Conservation (phyloP, 2,113 vertebrate species). For the Pelecanus crispus region DNA sequence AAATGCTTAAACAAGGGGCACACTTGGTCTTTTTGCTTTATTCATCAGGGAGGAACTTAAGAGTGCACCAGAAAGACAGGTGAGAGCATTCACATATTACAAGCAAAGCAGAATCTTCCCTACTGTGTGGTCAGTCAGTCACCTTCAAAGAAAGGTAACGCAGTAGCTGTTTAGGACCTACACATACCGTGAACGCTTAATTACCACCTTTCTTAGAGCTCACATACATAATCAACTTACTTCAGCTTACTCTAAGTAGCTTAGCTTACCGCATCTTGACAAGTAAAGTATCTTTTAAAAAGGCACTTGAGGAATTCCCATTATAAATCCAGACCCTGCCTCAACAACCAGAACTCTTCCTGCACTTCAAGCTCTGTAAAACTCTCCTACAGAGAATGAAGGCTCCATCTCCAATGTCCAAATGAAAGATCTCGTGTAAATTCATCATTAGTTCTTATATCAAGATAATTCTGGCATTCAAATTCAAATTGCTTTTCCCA, state of each 20-base stretch:
- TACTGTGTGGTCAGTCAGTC: not conserved
- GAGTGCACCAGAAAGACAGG: not conserved
- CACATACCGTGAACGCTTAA: not conserved
- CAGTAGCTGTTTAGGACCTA: not conserved
- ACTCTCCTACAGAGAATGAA: not conserved
- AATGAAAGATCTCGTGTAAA: not conserved
- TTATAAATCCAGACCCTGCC: not conserved
- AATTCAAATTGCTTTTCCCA: not conserved
- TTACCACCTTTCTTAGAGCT: not conserved
- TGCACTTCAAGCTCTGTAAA: not conserved
- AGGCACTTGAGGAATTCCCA: not conserved
- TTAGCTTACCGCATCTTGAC: not conserved
- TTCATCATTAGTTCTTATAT: not conserved
- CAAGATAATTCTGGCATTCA: not conserved
- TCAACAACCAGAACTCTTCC: not conserved
- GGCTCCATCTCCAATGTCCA: not conserved
- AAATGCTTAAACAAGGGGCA: not conserved
- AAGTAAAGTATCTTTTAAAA: not conserved
- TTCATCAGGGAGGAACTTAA: not conserved
- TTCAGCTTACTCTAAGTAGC: constrained; percentile 34
- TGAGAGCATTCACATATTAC: not conserved
- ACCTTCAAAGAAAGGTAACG: not conserved
- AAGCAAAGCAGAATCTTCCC: not conserved
- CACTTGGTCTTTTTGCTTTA: not conserved
- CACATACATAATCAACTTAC: constrained; percentile 12